Evolutionary conservation across 1,140 invertebrate genomes (phyloP), one percentile per base, ranked within the genome.

Genomic region (Planococcus citri): DNA sequence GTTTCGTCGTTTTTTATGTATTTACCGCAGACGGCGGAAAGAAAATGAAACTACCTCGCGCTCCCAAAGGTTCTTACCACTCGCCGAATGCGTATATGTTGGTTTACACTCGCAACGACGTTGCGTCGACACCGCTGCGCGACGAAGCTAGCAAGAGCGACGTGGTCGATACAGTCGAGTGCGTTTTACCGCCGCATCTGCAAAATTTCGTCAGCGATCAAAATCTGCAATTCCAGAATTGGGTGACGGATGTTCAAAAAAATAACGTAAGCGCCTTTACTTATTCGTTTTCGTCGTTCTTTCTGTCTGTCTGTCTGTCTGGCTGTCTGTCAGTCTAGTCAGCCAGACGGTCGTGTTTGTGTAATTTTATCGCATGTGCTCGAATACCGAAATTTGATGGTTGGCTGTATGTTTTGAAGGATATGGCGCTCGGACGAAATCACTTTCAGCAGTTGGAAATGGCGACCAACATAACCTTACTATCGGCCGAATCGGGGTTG

Each of bases 71-170:
- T 38, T 79, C 74, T 68, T 74, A 81, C n/a, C 77, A 78, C 17
- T 81, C 81, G 6, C 81, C 79, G 69, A 85, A 84, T 74, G 85
- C 85, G 3, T 88, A 87, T 73, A 87, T 87, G 86, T 77, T 87
- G 70, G 85, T 87, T 1, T 87, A 87, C 74, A 82, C 79, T 68
- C 77, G 61, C 25, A 64, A 25, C 33, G 61, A 41, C 12, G 69
- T 72, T 27, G 22, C 70, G 3, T 20, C 41, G 41, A 3, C 41
- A 9, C 17, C 41, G 17, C n/a, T 41, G n/a, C 61, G 60, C 24
- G 22, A 14, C 41, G 6, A 51, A 61, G n/a, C 1, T n/a, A 27
- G 58, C n/a, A 2, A 41, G 27, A 58, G 33, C 64, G 38, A 25
- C 20, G 51, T n/a, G 12, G 20, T 27, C 8, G 10, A 3, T 6